Evolutionary conservation across 2,888 invertebrate species (phyloP).

Genomic region (Catocala fraxini): DNA sequence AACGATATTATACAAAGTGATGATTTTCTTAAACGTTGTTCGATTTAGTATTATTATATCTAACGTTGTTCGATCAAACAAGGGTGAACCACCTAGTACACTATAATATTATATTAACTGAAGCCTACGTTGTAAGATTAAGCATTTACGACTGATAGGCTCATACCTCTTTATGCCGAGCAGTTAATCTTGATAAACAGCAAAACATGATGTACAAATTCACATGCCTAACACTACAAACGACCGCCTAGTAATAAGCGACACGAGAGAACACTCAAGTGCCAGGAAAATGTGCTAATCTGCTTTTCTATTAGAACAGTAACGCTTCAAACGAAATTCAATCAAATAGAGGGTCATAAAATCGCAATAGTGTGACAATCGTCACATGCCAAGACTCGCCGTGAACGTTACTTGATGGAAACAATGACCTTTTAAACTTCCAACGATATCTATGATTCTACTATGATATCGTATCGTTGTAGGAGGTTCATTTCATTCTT

Average conservation of each 20-base stretch:
- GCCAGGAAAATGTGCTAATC: slow-evolving; percentile 31
- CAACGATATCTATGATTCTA: slow-evolving; percentile 4
- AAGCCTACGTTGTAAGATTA: neutral
- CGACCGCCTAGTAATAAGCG: slow-evolving; percentile 27
- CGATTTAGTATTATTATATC: too few species aligned
- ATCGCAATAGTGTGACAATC: slow-evolving; percentile 37
- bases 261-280: slow-evolving; percentile 18
- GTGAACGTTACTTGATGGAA: neutral
- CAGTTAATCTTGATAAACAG: slow-evolving; percentile 54
- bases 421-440: slow-evolving; percentile 9
- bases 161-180: slow-evolving; percentile 48
- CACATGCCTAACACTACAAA: slow-evolving; percentile 27
- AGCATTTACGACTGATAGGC: neutral
- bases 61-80: too few species aligned
- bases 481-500: neutral
- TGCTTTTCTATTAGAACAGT: slow-evolving; percentile 48
- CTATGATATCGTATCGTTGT: neutral
- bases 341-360: slow-evolving; percentile 44
- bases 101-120: too few species aligned
- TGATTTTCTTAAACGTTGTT: too few species aligned
- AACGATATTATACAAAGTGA: too few species aligned
- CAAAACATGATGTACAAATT: slow-evolving; percentile 51
- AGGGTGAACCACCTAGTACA: too few species aligned
- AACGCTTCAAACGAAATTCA: slow-evolving; percentile 44
- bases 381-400: slow-evolving; percentile 11